Percentiles rank a stretch among this genome's conserved stretches.
These are phyloP conservation scores for Plagodis dolabraria DNA, from an alignment of 2,888 invertebrate genomes.

Conservation along the genomic window DNA sequence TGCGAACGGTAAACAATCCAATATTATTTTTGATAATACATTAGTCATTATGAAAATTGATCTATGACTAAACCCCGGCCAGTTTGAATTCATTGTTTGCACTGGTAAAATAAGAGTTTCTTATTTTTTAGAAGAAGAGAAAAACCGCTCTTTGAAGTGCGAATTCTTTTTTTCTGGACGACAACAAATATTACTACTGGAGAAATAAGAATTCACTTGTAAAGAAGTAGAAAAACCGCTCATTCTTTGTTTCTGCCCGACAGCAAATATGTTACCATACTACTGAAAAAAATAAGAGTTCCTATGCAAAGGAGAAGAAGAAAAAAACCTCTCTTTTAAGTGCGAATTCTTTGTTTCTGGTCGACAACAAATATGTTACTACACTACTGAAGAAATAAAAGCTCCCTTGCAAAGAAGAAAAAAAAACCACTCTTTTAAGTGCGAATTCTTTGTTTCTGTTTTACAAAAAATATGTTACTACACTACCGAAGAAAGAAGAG, in stretches of 20 bases:
- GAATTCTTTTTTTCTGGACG: not conserved
- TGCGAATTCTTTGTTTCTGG: slow-evolving; percentile 2
- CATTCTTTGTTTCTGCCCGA: not conserved
- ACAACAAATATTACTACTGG: not conserved
- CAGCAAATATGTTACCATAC: no score
- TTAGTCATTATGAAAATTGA: no score
- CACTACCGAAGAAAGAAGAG: slow-evolving; percentile 16
- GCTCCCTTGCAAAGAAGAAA: not conserved
- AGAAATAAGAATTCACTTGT: not conserved
- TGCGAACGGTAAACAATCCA: no score
- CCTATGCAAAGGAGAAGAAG: no score
- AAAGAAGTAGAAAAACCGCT: slow-evolving; percentile 1
- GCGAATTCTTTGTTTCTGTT: slow-evolving; percentile 4
- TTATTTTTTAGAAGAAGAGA: no score
- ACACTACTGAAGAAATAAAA: not conserved
- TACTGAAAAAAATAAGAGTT: slow-evolving; percentile 17
- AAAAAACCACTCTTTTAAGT: slow-evolving; percentile 2
- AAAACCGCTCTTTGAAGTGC: slow-evolving; percentile 12
- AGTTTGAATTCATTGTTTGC: no score
- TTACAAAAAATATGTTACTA: no score
- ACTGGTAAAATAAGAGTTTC: no score
- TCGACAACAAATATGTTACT: not conserved
- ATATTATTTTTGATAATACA: no score
- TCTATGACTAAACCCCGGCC: no score
- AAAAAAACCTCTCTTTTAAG: slow-evolving; percentile 13